Evolutionary conservation across 2,113 vertebrate species (phyloP), one percentile per base, ranked within the genome.

Genomic region (Paradoxurus hermaphroditus): DNA sequence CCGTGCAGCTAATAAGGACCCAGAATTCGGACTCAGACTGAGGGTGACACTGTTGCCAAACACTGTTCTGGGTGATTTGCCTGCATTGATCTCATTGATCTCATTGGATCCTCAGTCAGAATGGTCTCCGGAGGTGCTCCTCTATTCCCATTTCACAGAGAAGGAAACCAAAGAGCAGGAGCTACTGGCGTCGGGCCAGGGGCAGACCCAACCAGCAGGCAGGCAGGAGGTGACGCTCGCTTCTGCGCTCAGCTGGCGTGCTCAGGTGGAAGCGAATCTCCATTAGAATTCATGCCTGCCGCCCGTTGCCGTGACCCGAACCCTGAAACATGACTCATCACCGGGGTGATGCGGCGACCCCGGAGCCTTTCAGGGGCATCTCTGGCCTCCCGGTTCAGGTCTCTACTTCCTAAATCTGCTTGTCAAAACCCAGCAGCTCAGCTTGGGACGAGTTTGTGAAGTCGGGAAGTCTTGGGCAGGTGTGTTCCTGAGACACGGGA

Each of bases 381-480:
- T 81, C 23, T 46, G 31, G 56, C 34, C 72, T 87, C 59, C 4
- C 62, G 21, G 10, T 78, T 70, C 21, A 25, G 44, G 13, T 79
- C 41, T 83, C 23, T 90, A 18, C 46, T 86, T 75, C 72, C 75
- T 78, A 79, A 79, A 39, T 49, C 34, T 79, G 84, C 59, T 70
- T 53, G 73, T 83, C 59, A 65, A 44, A 65, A 70, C 29, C 34
- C 25, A 44, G 34, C 41, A 39, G 7, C 68, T 67, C 31, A 31
- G 53, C 82, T 36, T 44, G 79, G 79, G 86, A 79, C 87, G 63
- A 90, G 49, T 86, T 62, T 93, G 83, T 90, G 51, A 94, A 95
- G 91, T 53, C 46, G 12, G 25, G 46, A 18, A 12, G 56, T n/a
- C 12, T n/a, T 23, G 46, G 62, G 41, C 46, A 63, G 49, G 29